Evolutionary conservation across 2,888 invertebrate species (phyloP), one percentile per base, ranked within the genome.

Genomic region (Celastrina argiolus): DNA sequence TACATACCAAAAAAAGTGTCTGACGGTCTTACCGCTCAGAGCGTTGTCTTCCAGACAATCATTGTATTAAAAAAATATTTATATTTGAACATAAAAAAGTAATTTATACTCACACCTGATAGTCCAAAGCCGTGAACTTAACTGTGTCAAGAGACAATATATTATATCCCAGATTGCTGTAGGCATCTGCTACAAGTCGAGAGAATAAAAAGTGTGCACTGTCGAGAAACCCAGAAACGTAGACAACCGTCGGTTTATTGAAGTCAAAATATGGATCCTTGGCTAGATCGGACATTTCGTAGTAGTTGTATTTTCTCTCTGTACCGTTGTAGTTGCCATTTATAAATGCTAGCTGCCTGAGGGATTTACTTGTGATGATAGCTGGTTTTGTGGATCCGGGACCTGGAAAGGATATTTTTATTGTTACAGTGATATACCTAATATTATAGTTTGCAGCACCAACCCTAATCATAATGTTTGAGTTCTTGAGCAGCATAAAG

Each of bases 161-260:
- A 12, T 72, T 74, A 45, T 84, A 88, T 0, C 81, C 83, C 45
- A 79, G 36, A 3, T 74, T 75, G 56, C 73, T 80, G 64, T 87
- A 89, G 0, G 70, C 51, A 0, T 68, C 64, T 0, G 77, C 81
- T 1, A 80, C 58, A 0, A 72, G 64, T 1, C 67, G 63, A 0
- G 80, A 81, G 0, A 79, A 69, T 0, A 78, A 72, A 56, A 78
- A 79, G 6, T 61, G 73, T 0, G 84, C 81, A 12, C 78, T 82
- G 36, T 88, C 88, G 71, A 85, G 36, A 63, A 74, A 89, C 0
- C 88, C 88, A 0, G 82, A 82, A 0, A 83, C 78, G 51, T 81
- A 88, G 39, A 89, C 3, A 6, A 83, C 3, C 0, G 85, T 87
- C 64, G 76, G 81, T 67, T 76, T 84, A 1, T 66, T 76, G 41